Conservation (phyloP, 2,113 vertebrate species). For the Nymphicus hollandicus region DNA sequence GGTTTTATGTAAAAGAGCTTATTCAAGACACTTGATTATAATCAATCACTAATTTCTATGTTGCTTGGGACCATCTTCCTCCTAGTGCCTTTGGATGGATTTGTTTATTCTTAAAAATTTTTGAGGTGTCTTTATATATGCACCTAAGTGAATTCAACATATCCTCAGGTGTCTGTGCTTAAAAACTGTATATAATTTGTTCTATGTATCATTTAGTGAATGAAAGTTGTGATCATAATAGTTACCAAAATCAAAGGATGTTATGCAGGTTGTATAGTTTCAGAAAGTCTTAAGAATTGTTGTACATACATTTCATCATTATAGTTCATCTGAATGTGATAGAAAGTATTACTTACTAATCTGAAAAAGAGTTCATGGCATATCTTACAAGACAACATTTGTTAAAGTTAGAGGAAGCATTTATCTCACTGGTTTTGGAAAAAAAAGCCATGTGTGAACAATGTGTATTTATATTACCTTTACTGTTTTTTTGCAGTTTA, state of each 20-base stretch:
- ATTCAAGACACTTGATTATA: slow-evolving; percentile 4
- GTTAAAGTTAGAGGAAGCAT: background rate
- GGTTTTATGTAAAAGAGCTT: slow-evolving; percentile 21
- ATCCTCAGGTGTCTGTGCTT: background rate
- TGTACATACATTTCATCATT: background rate
- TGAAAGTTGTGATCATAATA: background rate
- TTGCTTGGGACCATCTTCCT: background rate
- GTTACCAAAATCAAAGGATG: background rate
- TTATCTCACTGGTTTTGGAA: background rate
- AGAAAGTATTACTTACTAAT: background rate
- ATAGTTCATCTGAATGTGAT: background rate
- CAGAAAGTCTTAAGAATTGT: background rate
- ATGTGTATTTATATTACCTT: background rate
- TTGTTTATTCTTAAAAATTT: background rate
- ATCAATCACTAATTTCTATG: background rate
- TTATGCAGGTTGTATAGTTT: background rate
- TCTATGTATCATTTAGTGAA: background rate
- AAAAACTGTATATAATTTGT: background rate
- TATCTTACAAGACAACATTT: background rate
- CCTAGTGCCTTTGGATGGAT: background rate
- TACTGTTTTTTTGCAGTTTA: background rate
- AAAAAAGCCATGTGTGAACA: accelerated
- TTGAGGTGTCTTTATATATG: background rate
- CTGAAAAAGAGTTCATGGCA: background rate
- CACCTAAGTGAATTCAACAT: background rate